A percentile compares a stretch with the other conserved stretches of the same genome.
Evolutionary conservation across 2,797 vertebrate genomes (phyloP).

Genomic region (Acrocephalus scirpaceus): DNA sequence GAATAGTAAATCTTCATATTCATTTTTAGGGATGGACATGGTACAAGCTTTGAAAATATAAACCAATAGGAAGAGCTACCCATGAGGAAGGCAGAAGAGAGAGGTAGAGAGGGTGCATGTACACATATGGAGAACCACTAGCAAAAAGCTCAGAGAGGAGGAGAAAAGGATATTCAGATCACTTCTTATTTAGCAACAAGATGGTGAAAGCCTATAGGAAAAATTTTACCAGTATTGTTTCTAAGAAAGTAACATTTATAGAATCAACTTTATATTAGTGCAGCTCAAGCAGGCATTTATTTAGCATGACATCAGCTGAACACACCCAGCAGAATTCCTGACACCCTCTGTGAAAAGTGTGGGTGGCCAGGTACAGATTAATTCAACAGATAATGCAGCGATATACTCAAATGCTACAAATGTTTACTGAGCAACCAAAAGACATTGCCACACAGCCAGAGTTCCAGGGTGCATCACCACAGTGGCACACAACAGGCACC

Average conservation of each 20-base stretch:
- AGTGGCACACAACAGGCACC: not conserved
- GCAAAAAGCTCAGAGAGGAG: not conserved
- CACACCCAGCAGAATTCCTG: slow-evolving; percentile 46
- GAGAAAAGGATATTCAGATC: not conserved
- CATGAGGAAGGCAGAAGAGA: not conserved
- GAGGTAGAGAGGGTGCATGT: not conserved
- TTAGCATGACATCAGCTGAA: not conserved
- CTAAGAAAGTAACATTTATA: slow-evolving; percentile 1
- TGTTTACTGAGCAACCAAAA: slow-evolving; percentile 16
- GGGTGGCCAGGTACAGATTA: slow-evolving; percentile 23
- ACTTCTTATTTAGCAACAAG: not conserved
- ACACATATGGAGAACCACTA: not conserved
- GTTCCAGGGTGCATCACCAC: not conserved
- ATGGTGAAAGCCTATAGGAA: not conserved
- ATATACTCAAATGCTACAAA: not conserved
- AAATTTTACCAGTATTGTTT: not conserved
- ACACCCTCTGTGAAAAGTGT: slow-evolving; percentile 62
- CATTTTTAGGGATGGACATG: not conserved
- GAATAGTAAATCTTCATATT: not conserved
- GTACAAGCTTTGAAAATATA: not conserved
- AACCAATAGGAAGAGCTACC: not conserved
- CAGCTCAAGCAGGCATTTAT: not conserved
- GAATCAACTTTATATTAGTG: not conserved
- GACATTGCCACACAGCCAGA: not conserved
- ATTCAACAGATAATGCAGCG: not conserved